Base-by-base conservation (phyloP, 2,113 vertebrate species). In the Tonatia bakeri region DNA sequence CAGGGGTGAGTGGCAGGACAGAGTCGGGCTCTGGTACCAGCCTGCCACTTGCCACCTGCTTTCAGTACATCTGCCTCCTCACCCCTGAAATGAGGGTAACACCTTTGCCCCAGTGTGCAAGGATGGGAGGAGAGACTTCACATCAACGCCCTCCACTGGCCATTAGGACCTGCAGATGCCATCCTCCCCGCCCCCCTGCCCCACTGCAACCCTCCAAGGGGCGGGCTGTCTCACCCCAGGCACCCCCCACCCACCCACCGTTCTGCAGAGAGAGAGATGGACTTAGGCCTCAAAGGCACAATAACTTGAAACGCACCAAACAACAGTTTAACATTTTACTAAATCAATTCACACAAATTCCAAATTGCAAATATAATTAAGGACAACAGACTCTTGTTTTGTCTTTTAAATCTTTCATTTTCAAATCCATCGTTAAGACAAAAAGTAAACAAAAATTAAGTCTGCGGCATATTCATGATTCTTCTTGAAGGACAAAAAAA, bases 341-440 rank as follows among this genome's bases (percentile, higher is more conserved):
- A 99, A 99, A 99, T 99, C 98, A 98, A 98, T 98, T 98, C 98
- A 99, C 99, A 99, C 98, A 95, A 98, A 99, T 99, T 98, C 98
- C 99, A 99, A 98, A 98, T 98, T 98, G 98, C 98, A 98, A 99
- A 98, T 99, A 98, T 98, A 98, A 98, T 98, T 98, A 98, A 98
- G 97, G 98, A 98, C 98, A 98, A 98, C 65, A 97, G 97, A 96
- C 97, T 97, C 97, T 98, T 98, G 88, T 86, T 96, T 79, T 96
- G 91, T 91, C 89, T 97, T 97, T 97, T 93, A 96, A 96, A 95
- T 87, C 96, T 96, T 96, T 94, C 98, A 91, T 98, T 97, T 98
- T 97, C 98, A 97, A 97, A 97, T 98, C 98, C 98, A 98, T 98
- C 97, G 97, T 98, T 98, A 98, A 99, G 98, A 99, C 99, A 98